Evolutionary conservation across 2,113 vertebrate species (phyloP).

Genomic region (Ophthalmolycus amberensis): DNA sequence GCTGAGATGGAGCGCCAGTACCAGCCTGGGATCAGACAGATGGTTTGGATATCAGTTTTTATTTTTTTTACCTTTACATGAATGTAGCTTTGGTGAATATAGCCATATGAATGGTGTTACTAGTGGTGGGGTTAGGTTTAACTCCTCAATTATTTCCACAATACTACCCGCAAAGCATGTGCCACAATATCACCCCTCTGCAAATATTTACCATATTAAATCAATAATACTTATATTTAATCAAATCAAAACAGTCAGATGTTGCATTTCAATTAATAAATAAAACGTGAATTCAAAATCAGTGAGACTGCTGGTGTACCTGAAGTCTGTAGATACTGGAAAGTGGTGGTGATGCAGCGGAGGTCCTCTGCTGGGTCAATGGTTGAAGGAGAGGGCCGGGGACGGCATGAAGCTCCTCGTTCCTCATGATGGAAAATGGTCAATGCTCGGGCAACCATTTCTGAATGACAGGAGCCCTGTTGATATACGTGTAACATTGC

Average conservation of each 20-base stretch:
- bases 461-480: slow-evolving; percentile 38
- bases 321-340: slow-evolving; percentile 89
- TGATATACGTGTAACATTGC: not conserved
- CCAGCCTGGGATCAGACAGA: slow-evolving; percentile 86
- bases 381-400: slow-evolving; percentile 41
- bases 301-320: slow-evolving; percentile 52
- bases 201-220: not conserved
- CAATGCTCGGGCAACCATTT: slow-evolving; percentile 68
- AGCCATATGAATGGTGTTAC: not conserved
- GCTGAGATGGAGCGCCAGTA: slow-evolving; percentile 95
- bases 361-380: slow-evolving; percentile 89
- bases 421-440: slow-evolving; percentile 56
- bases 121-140: not conserved
- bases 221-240: not conserved
- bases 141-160: not conserved
- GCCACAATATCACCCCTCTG: not conserved
- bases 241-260: not conserved
- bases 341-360: slow-evolving; percentile 89
- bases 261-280: not conserved
- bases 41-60: not conserved
- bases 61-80: not conserved
- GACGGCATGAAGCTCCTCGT: slow-evolving; percentile 39
- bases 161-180: not conserved
- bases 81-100: not conserved
- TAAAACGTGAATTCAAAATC: not conserved